Percentiles rank a stretch among this genome's conserved stretches.
These are phyloP conservation scores for Scaeva pyrastri DNA, from an alignment of 2,888 invertebrate species.

Conservation along the genomic window DNA sequence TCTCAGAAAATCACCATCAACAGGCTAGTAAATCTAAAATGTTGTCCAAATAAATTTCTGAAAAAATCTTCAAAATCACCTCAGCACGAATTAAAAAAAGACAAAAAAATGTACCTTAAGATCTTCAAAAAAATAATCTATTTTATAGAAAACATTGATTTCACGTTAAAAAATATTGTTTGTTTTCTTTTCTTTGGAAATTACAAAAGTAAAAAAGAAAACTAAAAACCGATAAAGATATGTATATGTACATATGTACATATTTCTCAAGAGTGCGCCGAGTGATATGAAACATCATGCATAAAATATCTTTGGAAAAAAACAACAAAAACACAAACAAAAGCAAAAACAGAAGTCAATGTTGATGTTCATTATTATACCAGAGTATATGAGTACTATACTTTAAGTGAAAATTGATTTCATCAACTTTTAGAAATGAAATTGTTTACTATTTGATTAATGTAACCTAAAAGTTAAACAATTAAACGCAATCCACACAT, in stretches of 20 bases:
- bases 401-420: constrained; percentile 71
- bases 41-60: neutral
- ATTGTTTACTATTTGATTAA: constrained; percentile 44
- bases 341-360: constrained; percentile 65
- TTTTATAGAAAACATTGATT: constrained; percentile 19
- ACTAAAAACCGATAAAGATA: too few relatives aligned
- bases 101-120: neutral
- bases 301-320: constrained; percentile 17
- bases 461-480: constrained; percentile 56
- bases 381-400: too few relatives aligned
- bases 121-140: neutral
- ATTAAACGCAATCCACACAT: constrained; percentile 45
- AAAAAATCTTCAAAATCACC: neutral
- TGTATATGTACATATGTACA: neutral
- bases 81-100: neutral
- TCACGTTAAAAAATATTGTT: neutral
- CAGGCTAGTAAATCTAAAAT: neutral
- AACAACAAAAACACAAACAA: constrained; percentile 18
- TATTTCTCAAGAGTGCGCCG: constrained; percentile 54
- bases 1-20: neutral
- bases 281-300: constrained; percentile 35
- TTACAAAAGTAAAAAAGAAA: neutral
- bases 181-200: constrained; percentile 6
- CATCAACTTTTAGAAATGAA: constrained; percentile 45
- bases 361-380: constrained; percentile 62